Evolutionary conservation across 2,113 vertebrate species (phyloP), one percentile per base, ranked within the genome.

Genomic region (Amia ocellicauda): DNA sequence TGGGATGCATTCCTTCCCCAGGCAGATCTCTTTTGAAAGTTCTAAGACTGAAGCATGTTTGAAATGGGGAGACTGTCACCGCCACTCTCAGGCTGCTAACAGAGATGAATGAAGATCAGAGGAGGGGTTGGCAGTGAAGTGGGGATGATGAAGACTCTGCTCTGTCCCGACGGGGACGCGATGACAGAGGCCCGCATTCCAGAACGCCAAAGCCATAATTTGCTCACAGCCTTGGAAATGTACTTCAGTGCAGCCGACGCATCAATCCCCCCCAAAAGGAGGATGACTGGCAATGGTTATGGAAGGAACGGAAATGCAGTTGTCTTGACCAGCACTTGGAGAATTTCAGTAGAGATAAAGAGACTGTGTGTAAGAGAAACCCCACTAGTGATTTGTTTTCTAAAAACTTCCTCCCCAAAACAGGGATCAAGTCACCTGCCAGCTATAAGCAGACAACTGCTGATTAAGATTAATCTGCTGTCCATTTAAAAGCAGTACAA

Each of bases 51-150:
- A 20, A 47, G 49, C 58, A n/a, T 23, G 26, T 69, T 60, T 27
- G 51, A 51, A 55, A 43, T 43, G 52, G 27, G 22, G 11, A 19
- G 58, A 28, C 53, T 66, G 59, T 66, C 63, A 61, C 16, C 59
- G 59, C 10, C 31, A 20, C 58, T 17, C 47, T 28, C 9, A 23
- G 31, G 27, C 53, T 42, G 63, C 23, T 63, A 63, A 73, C 47
- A 58, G 59, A 73, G 67, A 69, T 69, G 53, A 73, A 67, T 56
- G 64, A 63, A 53, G 31, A 54, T 59, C n/a, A 59, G 36, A 59
- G 50, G 45, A 29, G 63, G 55, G 50, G 40, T n/a, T 14, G 29
- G 54, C 62, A 50, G 42, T 43, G 58, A 64, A 67, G 45, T 45
- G 50, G 26, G 10, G 27, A 40, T 69, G 67, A 60, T 63, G 63